Evolutionary conservation across 2,113 vertebrate genomes (phyloP).

Genomic region (Tursiops truncatus): DNA sequence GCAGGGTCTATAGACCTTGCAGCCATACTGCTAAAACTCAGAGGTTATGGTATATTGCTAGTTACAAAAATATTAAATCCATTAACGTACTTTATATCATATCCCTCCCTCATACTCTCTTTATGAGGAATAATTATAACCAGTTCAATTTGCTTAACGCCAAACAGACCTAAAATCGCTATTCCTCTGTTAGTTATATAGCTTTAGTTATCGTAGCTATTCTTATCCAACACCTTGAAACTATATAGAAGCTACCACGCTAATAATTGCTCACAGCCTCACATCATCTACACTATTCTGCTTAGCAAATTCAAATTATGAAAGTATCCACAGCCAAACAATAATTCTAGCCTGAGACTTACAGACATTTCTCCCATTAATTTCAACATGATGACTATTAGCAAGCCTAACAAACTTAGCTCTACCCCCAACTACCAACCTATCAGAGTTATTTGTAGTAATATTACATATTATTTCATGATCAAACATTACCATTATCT

Average conservation of each 20-base stretch:
- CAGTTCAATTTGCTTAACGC: background rate
- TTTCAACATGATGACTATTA: background rate
- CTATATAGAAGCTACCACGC: background rate
- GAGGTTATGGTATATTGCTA: too few relatives aligned
- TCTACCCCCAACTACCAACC: too few relatives aligned
- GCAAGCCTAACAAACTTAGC: too few relatives aligned
- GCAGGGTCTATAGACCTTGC: background rate
- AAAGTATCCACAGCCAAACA: background rate
- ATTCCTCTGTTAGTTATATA: background rate
- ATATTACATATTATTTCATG: too few relatives aligned
- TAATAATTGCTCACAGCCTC: background rate
- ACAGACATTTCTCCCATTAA: background rate
- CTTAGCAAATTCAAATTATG: background rate
- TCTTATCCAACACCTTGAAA: background rate
- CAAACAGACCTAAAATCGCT: background rate
- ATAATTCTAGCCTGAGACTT: background rate
- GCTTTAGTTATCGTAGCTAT: background rate
- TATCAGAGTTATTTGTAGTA: too few relatives aligned
- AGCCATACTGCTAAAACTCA: too few relatives aligned
- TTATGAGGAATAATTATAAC: background rate
- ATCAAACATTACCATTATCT: background rate
- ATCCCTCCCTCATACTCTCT: background rate
- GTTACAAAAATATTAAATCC: background rate
- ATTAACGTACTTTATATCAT: background rate
- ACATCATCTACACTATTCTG: background rate